Evolutionary conservation across 2,888 invertebrate species (phyloP), one percentile per base, ranked within the genome.

Genomic region (Colletes collaris): DNA sequence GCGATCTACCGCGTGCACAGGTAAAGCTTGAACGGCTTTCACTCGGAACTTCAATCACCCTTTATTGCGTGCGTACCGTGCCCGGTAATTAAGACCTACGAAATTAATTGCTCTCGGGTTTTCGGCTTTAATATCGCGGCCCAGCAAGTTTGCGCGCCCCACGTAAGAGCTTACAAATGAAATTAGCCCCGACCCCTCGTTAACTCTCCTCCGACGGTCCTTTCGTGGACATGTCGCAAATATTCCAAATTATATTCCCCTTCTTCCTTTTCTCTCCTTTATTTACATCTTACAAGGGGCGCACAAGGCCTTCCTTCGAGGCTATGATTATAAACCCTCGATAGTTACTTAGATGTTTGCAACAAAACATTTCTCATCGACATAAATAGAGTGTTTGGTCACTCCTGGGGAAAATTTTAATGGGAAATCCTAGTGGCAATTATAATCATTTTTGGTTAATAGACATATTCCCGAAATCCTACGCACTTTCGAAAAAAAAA

Each of bases 61-160:
- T 46, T 56, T 70, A 75, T 69, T 63, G 52, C 52, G 50, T 55
- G 56, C 73, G 53, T 40, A 8, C 27, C 59, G 4, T 6, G 19
- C 37, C 19, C 40, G 63, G 40, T 59, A 70, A 75, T 75, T 56
- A 68, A 68, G 68, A 68, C 40, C 60, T 44, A 60, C 27, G 40
- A 68, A 68, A 74, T 74, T 68, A 68, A 74, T 68, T 68, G 53
- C 68, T 35, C 55, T 56, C 11, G 27, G 50, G 49, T 56, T 16
- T 27, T 55, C n/a, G 27, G 46, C 49, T 68, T 62, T 55, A 68
- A 74, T 74, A 74, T 68, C 53, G 19, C 11, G 10, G 6, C 4
- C 67, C 50, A 16, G 19, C 44, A 50, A 49, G 4, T 66, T 66
- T 35, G 16, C 4, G 11, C 1, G 8, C 44, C 3, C 13, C 46